Percentiles rank a stretch among this genome's conserved stretches.
Evolutionary conservation across 2,113 vertebrate species (phyloP).

Genomic region (Hystrix brachyura): DNA sequence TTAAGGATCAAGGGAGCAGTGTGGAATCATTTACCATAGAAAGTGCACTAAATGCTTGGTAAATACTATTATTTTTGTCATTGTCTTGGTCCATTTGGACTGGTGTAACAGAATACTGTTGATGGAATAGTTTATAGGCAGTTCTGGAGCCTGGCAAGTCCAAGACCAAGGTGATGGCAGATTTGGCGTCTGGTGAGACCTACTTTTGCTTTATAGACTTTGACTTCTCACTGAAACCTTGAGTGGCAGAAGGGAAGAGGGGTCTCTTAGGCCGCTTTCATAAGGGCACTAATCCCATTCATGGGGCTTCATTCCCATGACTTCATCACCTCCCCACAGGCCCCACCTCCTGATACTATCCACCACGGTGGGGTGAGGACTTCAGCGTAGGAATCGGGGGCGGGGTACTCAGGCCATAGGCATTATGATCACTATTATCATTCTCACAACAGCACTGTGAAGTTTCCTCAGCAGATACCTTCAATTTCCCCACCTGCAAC

Average conservation of each 20-base stretch:
- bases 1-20: constrained; percentile 1
- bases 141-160: background rate
- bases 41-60: background rate
- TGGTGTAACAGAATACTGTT: background rate
- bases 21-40: background rate
- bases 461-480: background rate
- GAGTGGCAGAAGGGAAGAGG: background rate
- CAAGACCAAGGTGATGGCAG: background rate
- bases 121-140: background rate
- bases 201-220: background rate
- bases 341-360: background rate
- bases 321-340: background rate
- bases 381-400: background rate
- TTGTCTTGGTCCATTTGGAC: background rate
- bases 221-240: background rate
- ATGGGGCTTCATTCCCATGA: background rate
- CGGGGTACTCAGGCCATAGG: background rate
- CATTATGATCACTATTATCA: background rate
- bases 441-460: background rate
- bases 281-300: background rate
- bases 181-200: background rate
- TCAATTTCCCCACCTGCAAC: background rate
- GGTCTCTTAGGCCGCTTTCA: background rate
- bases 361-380: background rate
- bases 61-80: background rate